Conservation (phyloP, 2,113 vertebrate species). For the Tenrec ecaudatus region DNA sequence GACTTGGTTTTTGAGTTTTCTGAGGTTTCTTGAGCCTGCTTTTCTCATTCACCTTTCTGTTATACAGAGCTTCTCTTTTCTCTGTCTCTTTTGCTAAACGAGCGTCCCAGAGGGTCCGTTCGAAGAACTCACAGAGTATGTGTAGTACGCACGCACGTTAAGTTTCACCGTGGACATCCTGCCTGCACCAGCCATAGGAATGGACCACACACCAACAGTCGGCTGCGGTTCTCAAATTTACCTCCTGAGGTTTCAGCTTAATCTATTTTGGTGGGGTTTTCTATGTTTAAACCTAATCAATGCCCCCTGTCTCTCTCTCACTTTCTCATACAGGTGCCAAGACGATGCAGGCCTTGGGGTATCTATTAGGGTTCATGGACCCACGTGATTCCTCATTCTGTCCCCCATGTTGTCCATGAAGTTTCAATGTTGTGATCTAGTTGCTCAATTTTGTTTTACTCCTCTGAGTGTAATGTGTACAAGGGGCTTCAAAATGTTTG, state of each 20-base stretch:
- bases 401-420: neutral
- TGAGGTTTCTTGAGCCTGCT: too few species aligned
- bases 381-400: neutral
- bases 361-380: neutral
- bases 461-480: neutral
- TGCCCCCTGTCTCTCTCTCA: neutral
- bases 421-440: constrained; percentile 1
- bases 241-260: neutral
- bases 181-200: neutral
- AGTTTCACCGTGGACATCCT: neutral
- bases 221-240: neutral
- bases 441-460: neutral
- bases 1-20: too few species aligned
- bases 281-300: neutral
- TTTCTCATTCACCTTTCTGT: neutral
- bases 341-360: neutral
- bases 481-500: too few species aligned
- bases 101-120: neutral
- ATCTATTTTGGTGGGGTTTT: neutral
- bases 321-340: neutral
- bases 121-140: neutral
- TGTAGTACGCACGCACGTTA: too few species aligned
- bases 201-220: neutral
- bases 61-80: neutral
- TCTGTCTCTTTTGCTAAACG: neutral